Evolutionary conservation across 2,113 vertebrate species (phyloP), one percentile per base, ranked within the genome.

Genomic region (Triplophysa rosa): DNA sequence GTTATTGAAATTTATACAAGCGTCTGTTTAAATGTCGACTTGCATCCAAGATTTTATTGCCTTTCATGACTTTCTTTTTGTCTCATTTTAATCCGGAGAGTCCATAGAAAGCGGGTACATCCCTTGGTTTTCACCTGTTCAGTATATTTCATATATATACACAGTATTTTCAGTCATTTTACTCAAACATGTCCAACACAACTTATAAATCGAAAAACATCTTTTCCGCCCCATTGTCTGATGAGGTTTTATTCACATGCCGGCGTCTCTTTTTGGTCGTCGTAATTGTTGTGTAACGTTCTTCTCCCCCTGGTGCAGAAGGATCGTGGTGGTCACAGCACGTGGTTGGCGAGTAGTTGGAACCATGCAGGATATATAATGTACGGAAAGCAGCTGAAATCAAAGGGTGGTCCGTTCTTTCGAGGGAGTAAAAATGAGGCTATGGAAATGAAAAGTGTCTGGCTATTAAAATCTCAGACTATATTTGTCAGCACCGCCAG

Each of bases 251-350:
- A 45, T 66, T 77, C 47, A 1, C 8, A 9, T 58, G 54, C 6
- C 1, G 1, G 26, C 2, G 12, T 59, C 52, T 86, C 82, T 87
- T 88, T 81, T 86, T 61, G 78, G 86, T 86, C 21, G 73, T 81
- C 84, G 78, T 84, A 67, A 86, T 86, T 62, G 69, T 83, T 61
- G 80, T 62, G 59, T 81, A 82, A 74, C 42, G 71, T 77, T 72
- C 69, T 24, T 24, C 23, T 84, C 77, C n/a, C 54, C 19, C 23
- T 26, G 29, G n/a, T 9, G 6, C 68, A 59, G 54, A 72, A 7
- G 54, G 29, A 23, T 59, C 40, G 52, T 72, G 40, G 26, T 54
- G 29, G n/a, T 23, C 49, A 49, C 59, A 21, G 77, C 81, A 73
- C 77, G 77, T 85, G 78, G 65, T 75, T 52, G 64, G 75, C 78